Evolutionary conservation across 2,888 invertebrate species (phyloP).

Genomic region (Standfussiana lucernea): DNA sequence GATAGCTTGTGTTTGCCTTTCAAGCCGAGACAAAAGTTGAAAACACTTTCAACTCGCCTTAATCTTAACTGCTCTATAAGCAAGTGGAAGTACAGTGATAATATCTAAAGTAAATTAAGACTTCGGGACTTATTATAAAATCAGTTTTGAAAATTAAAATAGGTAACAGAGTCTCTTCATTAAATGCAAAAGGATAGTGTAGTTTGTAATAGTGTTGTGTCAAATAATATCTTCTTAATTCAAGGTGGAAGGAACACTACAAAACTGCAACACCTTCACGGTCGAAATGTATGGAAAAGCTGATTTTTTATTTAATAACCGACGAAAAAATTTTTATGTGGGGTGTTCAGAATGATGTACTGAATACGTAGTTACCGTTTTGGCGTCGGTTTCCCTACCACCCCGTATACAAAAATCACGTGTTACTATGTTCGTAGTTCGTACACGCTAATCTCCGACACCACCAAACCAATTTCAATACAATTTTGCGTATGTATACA

Average conservation of each 20-base stretch:
- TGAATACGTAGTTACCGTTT: too few species aligned
- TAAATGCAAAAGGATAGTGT: neutral
- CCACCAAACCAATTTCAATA: neutral
- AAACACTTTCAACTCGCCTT: neutral
- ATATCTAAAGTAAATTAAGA: neutral
- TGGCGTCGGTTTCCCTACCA: too few species aligned
- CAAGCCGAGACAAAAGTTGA: neutral
- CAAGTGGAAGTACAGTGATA: neutral
- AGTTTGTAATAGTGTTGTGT: neutral
- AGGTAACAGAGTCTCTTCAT: neutral
- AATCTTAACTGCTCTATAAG: constrained; percentile 3
- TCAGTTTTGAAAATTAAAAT: neutral
- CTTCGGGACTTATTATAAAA: neutral
- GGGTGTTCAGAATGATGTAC: too few species aligned
- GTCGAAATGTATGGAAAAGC: too few species aligned
- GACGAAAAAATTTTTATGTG: too few species aligned
- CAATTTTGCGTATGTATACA: neutral
- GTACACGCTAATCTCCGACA: neutral
- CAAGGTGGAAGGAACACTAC: too few species aligned
- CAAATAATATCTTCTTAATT: neutral
- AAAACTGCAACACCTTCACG: too few species aligned
- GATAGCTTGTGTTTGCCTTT: constrained; percentile 9
- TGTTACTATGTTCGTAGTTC: neutral
- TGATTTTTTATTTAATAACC: too few species aligned
- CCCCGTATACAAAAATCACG: too few species aligned